These are phyloP conservation scores for Osmoderma eremita DNA, from an alignment of 2,888 invertebrate genomes.

Conservation along the genomic window DNA sequence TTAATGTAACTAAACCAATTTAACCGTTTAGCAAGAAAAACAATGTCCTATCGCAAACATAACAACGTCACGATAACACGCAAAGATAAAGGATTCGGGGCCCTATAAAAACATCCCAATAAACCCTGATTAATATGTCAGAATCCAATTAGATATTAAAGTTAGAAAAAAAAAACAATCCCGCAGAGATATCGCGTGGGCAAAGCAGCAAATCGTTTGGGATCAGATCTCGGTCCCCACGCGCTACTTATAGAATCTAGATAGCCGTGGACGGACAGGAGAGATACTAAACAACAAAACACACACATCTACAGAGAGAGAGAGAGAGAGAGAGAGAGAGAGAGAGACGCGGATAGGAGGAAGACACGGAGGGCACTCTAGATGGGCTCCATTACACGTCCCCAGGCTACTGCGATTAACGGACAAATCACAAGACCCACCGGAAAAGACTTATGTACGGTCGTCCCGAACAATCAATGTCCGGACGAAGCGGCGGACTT, in stretches of 20 bases:
- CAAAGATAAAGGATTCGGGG: too few relatives aligned
- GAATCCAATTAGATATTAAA: constrained; percentile 55
- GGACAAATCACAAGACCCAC: constrained; percentile 62
- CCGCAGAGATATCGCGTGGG: constrained; percentile 34
- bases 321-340: constrained; percentile 10
- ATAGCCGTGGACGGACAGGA: constrained; percentile 45
- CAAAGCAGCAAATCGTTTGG: constrained; percentile 6
- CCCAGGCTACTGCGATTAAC: constrained; percentile 61
- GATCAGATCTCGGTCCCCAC: constrained; percentile 46
- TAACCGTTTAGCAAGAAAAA: too few relatives aligned
- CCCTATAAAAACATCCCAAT: constrained; percentile 36
- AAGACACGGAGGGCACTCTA: constrained; percentile 50
- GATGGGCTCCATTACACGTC: constrained; percentile 59
- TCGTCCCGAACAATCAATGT: constrained; percentile 63
- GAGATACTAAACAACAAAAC: neutral
- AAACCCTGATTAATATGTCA: constrained; percentile 44
- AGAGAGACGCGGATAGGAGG: too few relatives aligned
- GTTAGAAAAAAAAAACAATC: constrained; percentile 51
- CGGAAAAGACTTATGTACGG: constrained; percentile 61
- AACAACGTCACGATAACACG: too few relatives aligned
- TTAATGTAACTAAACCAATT: too few relatives aligned
- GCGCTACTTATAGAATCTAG: constrained; percentile 55
- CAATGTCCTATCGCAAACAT: too few relatives aligned
- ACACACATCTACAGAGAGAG: neutral
- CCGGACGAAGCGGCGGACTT: constrained; percentile 49